Base-by-base conservation (phyloP, 1,140 invertebrate genomes). In the Copidosoma floridanum region DNA sequence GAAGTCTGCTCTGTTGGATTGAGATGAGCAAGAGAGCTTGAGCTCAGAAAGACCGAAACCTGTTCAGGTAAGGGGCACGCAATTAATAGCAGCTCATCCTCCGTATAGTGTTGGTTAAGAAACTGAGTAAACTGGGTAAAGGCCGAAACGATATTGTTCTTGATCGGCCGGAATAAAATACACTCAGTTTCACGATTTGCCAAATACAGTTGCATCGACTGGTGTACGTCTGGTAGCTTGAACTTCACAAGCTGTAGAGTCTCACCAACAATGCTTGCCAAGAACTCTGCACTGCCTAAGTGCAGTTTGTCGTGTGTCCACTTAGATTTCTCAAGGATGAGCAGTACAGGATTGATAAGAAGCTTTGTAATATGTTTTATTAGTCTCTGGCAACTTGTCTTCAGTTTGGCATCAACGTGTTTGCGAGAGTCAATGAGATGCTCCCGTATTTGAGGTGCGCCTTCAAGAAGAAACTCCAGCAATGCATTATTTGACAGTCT, bases 151-250 rank as follows among this genome's bases (percentile, higher is more conserved):
- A 97, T 86, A 69, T 94, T 94, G 73, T 94, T 95, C 88, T 95
- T 90, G 29, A 98, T 91, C 6, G 95, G 95, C 56, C 94, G 85
- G 69, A 97, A 97, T 1, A 98, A 82, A 73, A 98, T 97, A 68
- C 93, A 94, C 75, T 98, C 95, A 0, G 96, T 98, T 78, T 98
- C 95, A 65, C 88, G 86, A 81, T 98, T 98, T n/a, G 95, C 92
- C 16, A 98, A 81, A 78, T 98, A 98, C 0, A 98, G 82, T 66
- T 94, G 89, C 93, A 98, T 95, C 6, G 89, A 91, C 1, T 89
- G 84, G 68, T 96, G 92, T 3, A 98, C 79, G 3, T 82, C 82
- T 0, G 92, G 88, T 23, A 97, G 81, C 64, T 90, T 89, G 1
- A 86, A 82, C 77, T 94, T 94, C 23, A 97, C 89, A 37, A 86